Evolutionary conservation across 2,113 vertebrate species (phyloP), one percentile per base, ranked within the genome.

Genomic region (Pipa parva): DNA sequence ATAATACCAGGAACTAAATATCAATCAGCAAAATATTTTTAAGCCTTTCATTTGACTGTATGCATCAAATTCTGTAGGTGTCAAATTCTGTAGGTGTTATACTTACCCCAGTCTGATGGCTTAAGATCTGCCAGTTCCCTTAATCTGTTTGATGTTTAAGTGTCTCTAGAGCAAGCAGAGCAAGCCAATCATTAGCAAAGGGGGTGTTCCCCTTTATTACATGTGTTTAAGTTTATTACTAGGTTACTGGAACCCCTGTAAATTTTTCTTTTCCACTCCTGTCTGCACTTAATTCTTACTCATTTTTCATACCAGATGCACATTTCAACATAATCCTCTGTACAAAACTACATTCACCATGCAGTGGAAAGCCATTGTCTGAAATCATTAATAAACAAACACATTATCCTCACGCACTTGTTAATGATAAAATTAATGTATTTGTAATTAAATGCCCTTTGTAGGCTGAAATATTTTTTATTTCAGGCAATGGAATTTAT

Each of bases 111-210:
- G 22, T 28, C 65, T 42, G 65, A 39, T 50, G 65, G 22, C 8
- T 24, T 39, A 29, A 45, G 57, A 11, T 68, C 65, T 68, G 65
- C 17, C 20, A 12, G 29, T 24, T 75, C 54, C 39, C 29, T 33
- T n/a, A 48, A 50, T 56, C 56, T 46, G 26, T 2, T 1, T 68
- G 59, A 73, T 79, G 72, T 80, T 79, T 82, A 83, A 84, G 83
- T 81, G 67, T 68, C 64, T 42, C 27, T 0, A 48, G 58, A 77
- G 58, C 74, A 73, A 74, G 78, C 39, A 64, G 55, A 72, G 83
- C 76, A 24, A 75, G 46, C 86, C 86, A 90, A 83, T 85, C 77
- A 76, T 83, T 68, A 77, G 72, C 46, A 71, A 1, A 57, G 85
- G 86, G 83, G 80, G 78, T 85, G 71, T 65, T 74, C 71, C 77